A percentile compares a stretch with the other conserved stretches of the same genome.
Conservation (phyloP, 2,888 invertebrate species). For the Sphaeridia pumilis region DNA sequence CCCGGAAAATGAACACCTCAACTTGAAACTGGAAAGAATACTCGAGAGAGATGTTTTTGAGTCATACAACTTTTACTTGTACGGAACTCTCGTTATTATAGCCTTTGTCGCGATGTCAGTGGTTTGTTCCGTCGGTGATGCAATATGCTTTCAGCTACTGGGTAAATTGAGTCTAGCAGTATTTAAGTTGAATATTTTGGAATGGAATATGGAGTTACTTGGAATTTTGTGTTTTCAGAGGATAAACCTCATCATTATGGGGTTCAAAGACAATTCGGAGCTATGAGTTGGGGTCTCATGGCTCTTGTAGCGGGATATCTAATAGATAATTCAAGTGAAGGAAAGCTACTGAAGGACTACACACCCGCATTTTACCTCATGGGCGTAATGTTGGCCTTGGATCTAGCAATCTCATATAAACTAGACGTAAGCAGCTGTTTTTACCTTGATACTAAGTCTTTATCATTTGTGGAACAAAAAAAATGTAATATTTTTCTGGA, state of each 20-base stretch:
- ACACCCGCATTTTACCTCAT: slow-evolving; percentile 68
- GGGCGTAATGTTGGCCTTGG: slow-evolving; percentile 25
- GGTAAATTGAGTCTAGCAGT: slow-evolving; percentile 44
- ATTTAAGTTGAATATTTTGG: not conserved
- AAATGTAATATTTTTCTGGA: slow-evolving; percentile 16
- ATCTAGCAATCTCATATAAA: slow-evolving; percentile 32
- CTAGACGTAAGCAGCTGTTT: slow-evolving; percentile 29
- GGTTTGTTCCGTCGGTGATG: slow-evolving; percentile 74
- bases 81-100: slow-evolving; percentile 60
- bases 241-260: slow-evolving; percentile 66
- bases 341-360: slow-evolving; percentile 56
- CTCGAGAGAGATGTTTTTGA: slow-evolving; percentile 25
- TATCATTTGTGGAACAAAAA: not conserved
- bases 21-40: slow-evolving; percentile 26
- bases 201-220: too few species aligned
- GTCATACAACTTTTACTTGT: slow-evolving; percentile 60
- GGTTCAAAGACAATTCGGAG: slow-evolving; percentile 75
- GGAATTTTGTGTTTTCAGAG: slow-evolving; percentile 43
- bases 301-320: slow-evolving; percentile 64
- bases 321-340: slow-evolving; percentile 59
- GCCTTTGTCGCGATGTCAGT: slow-evolving; percentile 78
- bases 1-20: slow-evolving; percentile 26
- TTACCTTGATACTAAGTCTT: not conserved
- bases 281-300: slow-evolving; percentile 72
- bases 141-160: slow-evolving; percentile 73